These are phyloP conservation scores for Corythornis madagascariensis DNA, from an alignment of 2,113 vertebrate genomes.

Conservation along the genomic window DNA sequence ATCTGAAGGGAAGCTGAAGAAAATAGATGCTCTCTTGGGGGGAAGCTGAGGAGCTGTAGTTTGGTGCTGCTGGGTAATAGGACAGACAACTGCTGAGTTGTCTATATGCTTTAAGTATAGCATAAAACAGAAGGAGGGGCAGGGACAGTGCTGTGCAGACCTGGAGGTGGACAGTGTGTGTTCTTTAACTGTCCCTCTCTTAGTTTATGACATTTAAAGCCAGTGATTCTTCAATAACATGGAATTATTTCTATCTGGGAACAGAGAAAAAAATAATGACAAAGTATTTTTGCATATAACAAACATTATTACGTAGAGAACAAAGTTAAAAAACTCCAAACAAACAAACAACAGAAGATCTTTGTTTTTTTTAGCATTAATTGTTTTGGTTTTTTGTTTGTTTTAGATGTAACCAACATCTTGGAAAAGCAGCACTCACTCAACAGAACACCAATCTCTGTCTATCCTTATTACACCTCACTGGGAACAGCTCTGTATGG, in stretches of 20 bases:
- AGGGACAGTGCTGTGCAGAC: neutral
- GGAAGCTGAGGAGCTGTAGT: neutral
- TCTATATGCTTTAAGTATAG: neutral
- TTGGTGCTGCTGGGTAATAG: neutral
- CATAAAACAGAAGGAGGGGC: neutral
- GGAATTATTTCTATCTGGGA: neutral
- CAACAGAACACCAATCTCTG: constrained; percentile 69
- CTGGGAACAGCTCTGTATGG: constrained; percentile 86
- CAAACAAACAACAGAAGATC: too few species aligned
- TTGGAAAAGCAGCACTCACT: constrained; percentile 74
- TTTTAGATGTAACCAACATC: constrained; percentile 79
- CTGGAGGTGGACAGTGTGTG: neutral
- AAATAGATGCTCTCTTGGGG: neutral
- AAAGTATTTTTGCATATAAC: neutral
- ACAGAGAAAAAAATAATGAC: neutral
- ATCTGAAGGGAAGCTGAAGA: neutral
- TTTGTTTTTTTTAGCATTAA: neutral
- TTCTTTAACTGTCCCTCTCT: neutral
- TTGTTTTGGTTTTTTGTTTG: neutral
- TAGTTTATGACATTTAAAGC: neutral
- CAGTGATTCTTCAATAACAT: neutral
- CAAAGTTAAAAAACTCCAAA: neutral
- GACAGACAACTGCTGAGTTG: neutral
- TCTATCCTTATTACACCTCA: constrained; percentile 83
- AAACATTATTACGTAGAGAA: neutral